A percentile compares a stretch with the other conserved stretches of the same genome.
phyloP scores from a whole-genome alignment of 2,113 vertebrate genomes.

The Delphinus delphis region DNA sequence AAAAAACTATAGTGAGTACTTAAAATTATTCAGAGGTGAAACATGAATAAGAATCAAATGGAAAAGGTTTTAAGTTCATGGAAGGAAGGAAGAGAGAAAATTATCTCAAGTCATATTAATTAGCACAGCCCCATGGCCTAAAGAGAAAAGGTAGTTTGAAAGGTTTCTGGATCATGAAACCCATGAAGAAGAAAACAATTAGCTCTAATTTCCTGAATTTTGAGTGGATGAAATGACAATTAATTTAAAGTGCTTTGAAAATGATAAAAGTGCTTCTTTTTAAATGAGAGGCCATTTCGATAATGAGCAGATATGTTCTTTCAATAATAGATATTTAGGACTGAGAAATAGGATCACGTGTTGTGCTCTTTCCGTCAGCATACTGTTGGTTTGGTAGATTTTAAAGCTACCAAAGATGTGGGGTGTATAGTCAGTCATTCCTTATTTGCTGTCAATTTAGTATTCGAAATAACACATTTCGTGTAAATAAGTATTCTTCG shows the following conservation, averaged over 20 bases:
- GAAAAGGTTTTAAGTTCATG: not conserved
- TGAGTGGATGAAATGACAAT: constrained; percentile 4
- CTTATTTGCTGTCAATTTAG: not conserved
- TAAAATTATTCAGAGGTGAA: not conserved
- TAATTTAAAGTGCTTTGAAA: constrained; percentile 32
- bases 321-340: not conserved
- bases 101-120: not conserved
- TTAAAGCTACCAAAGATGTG: not conserved
- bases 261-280: not conserved
- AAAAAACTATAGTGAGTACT: not conserved
- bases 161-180: not conserved
- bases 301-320: not conserved
- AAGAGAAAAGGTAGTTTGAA: not conserved
- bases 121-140: not conserved
- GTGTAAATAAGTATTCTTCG: not conserved
- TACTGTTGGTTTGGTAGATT: not conserved
- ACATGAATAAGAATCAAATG: not conserved
- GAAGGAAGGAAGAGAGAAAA: not conserved
- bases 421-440: not conserved
- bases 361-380: not conserved
- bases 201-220: not conserved
- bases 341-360: not conserved
- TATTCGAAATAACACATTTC: not conserved
- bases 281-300: not conserved
- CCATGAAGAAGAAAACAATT: not conserved